Percentiles rank a stretch among this genome's conserved stretches.
Conservation (phyloP, 2,888 invertebrate genomes). For the Petrolisthes cinctipes region DNA sequence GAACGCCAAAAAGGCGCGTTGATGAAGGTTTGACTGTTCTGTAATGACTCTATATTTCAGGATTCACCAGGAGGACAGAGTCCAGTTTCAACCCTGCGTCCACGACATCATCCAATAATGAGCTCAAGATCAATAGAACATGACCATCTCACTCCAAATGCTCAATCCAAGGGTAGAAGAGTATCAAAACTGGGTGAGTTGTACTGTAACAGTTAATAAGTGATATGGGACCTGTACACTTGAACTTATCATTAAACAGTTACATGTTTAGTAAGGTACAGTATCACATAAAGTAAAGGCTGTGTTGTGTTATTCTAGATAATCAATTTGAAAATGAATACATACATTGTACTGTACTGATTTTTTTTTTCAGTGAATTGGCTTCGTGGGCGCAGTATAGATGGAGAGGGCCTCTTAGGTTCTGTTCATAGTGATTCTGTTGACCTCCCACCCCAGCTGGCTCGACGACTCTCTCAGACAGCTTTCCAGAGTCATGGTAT, state of each 20-base stretch:
- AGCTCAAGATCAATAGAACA: conserved; percentile 33
- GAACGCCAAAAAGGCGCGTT: not conserved
- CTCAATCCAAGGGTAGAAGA: conserved; percentile 43
- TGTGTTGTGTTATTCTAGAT: no score
- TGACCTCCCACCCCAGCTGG: conserved; percentile 41
- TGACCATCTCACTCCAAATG: conserved; percentile 51
- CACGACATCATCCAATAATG: conserved; percentile 45
- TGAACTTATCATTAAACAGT: no score
- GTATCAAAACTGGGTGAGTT: conserved; percentile 56
- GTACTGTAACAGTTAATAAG: no score
- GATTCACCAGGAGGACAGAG: conserved; percentile 60
- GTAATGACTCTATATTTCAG: conserved; percentile 2
- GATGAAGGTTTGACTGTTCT: not conserved
- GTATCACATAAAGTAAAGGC: no score
- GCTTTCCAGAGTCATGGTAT: conserved; percentile 31
- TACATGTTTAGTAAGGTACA: no score
- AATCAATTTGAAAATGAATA: not conserved
- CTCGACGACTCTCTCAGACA: conserved; percentile 33
- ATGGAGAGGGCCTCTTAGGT: conserved; percentile 12
- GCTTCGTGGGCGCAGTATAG: conserved; percentile 47
- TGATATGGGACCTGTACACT: no score
- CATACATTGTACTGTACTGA: not conserved
- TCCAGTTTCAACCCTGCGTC: conserved; percentile 55
- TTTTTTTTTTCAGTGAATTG: conserved; percentile 35
- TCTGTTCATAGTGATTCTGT: conserved; percentile 9